A percentile compares a stretch with the other conserved stretches of the same genome.
Conservation (phyloP, 1,140 invertebrate genomes). For the Augochlora pura region DNA sequence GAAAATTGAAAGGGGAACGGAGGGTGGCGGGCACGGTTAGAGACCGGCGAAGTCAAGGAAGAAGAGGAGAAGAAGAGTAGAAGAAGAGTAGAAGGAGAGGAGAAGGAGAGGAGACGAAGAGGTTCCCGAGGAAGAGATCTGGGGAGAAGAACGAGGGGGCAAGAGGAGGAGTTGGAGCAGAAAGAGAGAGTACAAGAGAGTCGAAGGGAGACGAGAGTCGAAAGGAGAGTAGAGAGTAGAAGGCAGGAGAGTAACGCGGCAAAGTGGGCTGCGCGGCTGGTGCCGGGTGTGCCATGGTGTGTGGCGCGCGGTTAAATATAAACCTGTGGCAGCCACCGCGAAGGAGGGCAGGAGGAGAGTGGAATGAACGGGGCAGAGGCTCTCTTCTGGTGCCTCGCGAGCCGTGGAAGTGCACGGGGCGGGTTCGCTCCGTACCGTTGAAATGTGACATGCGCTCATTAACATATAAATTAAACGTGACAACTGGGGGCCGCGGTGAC, state of each 20-base stretch:
- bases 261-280: constrained; percentile 54
- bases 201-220: too few species aligned
- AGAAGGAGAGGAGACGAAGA: background rate
- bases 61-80: background rate
- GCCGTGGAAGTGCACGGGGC: constrained; percentile 40
- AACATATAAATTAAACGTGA: constrained; percentile 74
- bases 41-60: background rate
- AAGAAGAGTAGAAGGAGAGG: background rate
- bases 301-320: constrained; percentile 68
- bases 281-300: constrained; percentile 59
- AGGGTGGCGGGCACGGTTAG: too few species aligned
- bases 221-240: constrained; percentile 42
- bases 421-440: constrained; percentile 50
- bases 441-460: constrained; percentile 70
- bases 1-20: constrained; percentile 2
- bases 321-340: constrained; percentile 53
- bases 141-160: background rate
- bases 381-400: constrained; percentile 32
- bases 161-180: background rate
- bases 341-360: constrained; percentile 50
- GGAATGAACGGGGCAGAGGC: constrained; percentile 61
- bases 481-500: constrained; percentile 62
- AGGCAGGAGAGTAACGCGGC: constrained; percentile 52
- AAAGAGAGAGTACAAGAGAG: constrained; percentile 40
- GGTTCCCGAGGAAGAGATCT: background rate